Base-by-base conservation (phyloP, 1,140 invertebrate species). In the Leptestheria dahalacensis region DNA sequence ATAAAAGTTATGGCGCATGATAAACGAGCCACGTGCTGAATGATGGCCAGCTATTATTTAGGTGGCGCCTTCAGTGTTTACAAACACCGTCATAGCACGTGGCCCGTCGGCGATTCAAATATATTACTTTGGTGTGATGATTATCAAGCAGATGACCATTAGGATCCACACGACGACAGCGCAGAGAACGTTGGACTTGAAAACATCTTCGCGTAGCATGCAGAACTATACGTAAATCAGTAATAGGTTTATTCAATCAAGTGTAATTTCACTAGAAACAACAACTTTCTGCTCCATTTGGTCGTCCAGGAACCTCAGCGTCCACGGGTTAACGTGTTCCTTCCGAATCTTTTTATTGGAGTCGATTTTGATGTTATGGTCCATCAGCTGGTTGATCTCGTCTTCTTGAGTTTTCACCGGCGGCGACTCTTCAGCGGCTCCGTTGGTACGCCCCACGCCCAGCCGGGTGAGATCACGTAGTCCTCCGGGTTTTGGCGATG, bases 141-240 rank as follows among this genome's bases (percentile, higher is more conserved):
- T 78, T 20, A 79, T 75, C 67, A 91, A 86, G 59, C 85, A 84
- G 26, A 83, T 73, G 15, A 88, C 82, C 26, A 94, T 88, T 68
- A 92, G 88, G 29, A 93, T 72, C 87, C 91, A 92, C 54, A 94
- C 82, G 58, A 92, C 80, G 67, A 88, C 83, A 65, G 90, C 90
- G 72, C 90, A 95, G 65, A 90, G 79, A 76, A 94, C 86, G 70
- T 95, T 94, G 3, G 90, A 94, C 68, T 88, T 91, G 73, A 93
- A 93, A 80, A 92, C 91, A 65, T 89, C 88, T 72, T 94, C 91
- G 59, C 87, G 81, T n/a, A 92, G 74, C 66, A 87, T 81, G 53
- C 83, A 84, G 72, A 92, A 95, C 83, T 86, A 69, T 82, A 84
- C n/a, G n/a, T n/a, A n/a, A n/a, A n/a, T n/a, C n/a, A n/a, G n/a